These are phyloP conservation scores for Drosophila nasuta DNA, from an alignment of 1,140 invertebrate species.

Conservation along the genomic window DNA sequence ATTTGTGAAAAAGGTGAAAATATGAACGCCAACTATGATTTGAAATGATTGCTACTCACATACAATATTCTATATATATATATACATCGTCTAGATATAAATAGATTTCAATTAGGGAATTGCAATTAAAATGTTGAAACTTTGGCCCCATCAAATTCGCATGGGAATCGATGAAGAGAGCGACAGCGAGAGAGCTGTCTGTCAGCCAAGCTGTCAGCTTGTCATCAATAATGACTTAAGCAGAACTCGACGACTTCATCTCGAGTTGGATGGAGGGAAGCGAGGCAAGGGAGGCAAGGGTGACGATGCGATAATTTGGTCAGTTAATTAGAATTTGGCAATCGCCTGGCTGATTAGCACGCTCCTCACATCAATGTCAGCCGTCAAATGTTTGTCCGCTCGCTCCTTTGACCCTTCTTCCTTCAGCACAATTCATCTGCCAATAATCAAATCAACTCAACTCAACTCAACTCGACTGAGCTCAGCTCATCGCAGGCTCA, in stretches of 20 bases:
- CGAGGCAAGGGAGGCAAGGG: no score
- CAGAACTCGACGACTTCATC: background rate
- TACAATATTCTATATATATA: no score
- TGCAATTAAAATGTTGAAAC: background rate
- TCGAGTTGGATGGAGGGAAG: background rate
- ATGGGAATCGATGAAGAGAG: background rate
- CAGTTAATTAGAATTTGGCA: constrained; percentile 31
- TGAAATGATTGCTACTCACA: no score
- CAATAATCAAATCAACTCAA: constrained; percentile 73
- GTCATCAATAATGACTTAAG: constrained; percentile 36
- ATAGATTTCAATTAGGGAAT: constrained; percentile 15
- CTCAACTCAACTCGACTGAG: constrained; percentile 50
- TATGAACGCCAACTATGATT: no score
- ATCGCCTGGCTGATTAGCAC: constrained; percentile 38
- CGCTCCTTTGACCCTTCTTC: background rate
- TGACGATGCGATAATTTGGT: constrained; percentile 27
- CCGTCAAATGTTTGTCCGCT: background rate
- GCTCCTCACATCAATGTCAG: constrained; percentile 28
- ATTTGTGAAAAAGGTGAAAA: no score
- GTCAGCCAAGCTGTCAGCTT: constrained; percentile 14
- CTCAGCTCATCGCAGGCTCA: background rate
- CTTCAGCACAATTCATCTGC: background rate
- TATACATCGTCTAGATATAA: background rate
- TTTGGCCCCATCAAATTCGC: background rate
- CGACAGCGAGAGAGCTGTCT: background rate